Evolutionary conservation across 2,797 vertebrate genomes (phyloP), one percentile per base, ranked within the genome.

Genomic region (Cynopterus sphinx): DNA sequence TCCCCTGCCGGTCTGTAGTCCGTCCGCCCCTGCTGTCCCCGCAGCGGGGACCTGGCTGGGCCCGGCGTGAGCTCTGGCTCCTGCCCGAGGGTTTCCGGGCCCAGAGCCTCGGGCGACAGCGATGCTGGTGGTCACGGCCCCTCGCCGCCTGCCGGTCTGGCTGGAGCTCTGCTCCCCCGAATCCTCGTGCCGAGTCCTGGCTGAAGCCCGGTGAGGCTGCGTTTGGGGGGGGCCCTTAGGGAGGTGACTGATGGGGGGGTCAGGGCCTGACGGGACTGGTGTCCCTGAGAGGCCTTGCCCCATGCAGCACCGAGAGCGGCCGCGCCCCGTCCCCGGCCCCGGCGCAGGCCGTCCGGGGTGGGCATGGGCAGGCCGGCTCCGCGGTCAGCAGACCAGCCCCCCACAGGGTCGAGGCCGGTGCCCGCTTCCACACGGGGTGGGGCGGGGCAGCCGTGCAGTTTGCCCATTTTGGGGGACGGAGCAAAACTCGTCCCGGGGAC

Each of bases 391-490:
- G 49, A 49, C 13, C 49, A 15, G 46, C 46, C 46, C 3, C 46
- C 46, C 46, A 6, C 36, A 15, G 19, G 33, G 21, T 51, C 78
- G 6, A 4, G 26, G 43, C 41, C 24, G 2, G 5, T 3, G 43
- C 2, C 51, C 11, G 3, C 93, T 36, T 85, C 31, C 39, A 81
- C 67, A 43, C 84, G 65, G 78, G 95, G 91, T 95, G 91, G 84
- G 31, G 4, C 2, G 0, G 8, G 59, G 46, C 24, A 75, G 78
- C 55, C 49, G 57, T 77, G 87, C 67, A 87, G 51, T 65, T 26
- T 53, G 39, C 46, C 28, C n/a, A 0, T 39, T 83, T 79, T 19
- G 0, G 3, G 5, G 0, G 22, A 33, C 17, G 36, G 51, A 31
- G 9, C 0, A 61, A 17, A 33, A 17, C 9, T 2, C 1, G 46